Base-by-base conservation (phyloP, 2,797 vertebrate species). In the Hoplostethus mediterraneus region DNA sequence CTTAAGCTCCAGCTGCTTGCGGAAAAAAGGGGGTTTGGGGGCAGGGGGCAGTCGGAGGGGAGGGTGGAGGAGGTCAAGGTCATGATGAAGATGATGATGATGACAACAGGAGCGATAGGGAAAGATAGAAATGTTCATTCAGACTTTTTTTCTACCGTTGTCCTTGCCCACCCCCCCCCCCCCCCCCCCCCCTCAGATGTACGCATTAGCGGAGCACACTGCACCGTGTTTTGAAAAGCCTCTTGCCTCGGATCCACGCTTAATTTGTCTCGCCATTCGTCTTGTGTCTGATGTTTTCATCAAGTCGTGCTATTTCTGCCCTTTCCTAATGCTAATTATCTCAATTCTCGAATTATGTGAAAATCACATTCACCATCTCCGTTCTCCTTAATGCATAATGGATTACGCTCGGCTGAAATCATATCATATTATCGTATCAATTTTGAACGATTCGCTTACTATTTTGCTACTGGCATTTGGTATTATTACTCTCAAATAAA, bases 401-500 rank as follows among this genome's bases (percentile, higher is more conserved):
- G 21, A 75, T 55, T 56, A 57, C 40, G 38, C 67, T 63, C 52
- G 21, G 47, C 49, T 47, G 28, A 55, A 59, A 80, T n/a, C n/a
- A n/a, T 63, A 54, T 60, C 53, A 51, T 5, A 16, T 55, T 16
- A 55, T 31, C 8, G 51, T 21, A 51, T 38, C 57, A 31, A 73
- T 52, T 76, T 73, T 25, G n/a, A 63, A 75, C 75, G 40, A 77
- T 40, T 63, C 11, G 11, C 47, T 53, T 5, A 30, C 3, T 28
- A 25, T 71, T 79, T 79, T 63, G 67, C 75, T 64, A 0, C 44
- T 56, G 72, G 70, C 78, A 70, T 51, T 65, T 75, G 70, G 47
- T 63, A 75, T 54, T 85, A 75, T 73, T 71, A 49, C 71, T 49
- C 55, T 78, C 38, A 68, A 68, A 83, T 81, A 47, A 85, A 74